Base-by-base conservation (phyloP, 2,888 invertebrate species). In the Ormyrus nitidulus region DNA sequence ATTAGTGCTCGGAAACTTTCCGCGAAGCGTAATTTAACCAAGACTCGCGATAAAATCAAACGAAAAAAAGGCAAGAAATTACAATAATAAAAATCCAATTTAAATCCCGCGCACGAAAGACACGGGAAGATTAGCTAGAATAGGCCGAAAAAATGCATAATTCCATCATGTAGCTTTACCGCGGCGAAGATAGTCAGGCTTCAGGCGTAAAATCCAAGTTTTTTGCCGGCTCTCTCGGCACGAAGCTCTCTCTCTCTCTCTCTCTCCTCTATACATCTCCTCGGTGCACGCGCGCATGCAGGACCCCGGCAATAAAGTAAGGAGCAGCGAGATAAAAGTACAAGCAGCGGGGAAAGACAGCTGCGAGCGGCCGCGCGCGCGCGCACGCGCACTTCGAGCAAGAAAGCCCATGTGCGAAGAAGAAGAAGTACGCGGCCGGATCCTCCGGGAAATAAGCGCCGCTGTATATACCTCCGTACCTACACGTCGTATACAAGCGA, bases 351-450 rank as follows among this genome's bases (percentile, higher is more conserved):
- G 34, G 69, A 46, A 7, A 61, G 61, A 61, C 34, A 61, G 34
- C 7, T n/a, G 58, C 48, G 53, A 1, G 62, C 54, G 49, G 53
- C 51, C 8, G 62, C 51, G 51, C 2, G 9, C 8, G 56, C 7
- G 66, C 19, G 48, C 19, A 65, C 66, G 34, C 10, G 44, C 1
- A 19, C 19, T 2, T n/a, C 13, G 6, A 53, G 62, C 54, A 61
- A 68, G 61, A 69, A 74, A 64, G 73, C 58, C 59, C 54, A 72
- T 68, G 78, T 56, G 72, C 66, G 69, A 74, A 79, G 69, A 78
- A 77, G 70, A 70, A 78, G 72, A 69, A 69, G 48, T 65, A 49
- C 61, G 56, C 48, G 64, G 6, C 13, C 51, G 51, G 71, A 77
- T 70, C 70, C 48, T 19, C 7, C 51, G 71, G 62, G 77, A 72